Base-by-base conservation (phyloP, 2,888 invertebrate species). In the Hirudinaria manillensis region DNA sequence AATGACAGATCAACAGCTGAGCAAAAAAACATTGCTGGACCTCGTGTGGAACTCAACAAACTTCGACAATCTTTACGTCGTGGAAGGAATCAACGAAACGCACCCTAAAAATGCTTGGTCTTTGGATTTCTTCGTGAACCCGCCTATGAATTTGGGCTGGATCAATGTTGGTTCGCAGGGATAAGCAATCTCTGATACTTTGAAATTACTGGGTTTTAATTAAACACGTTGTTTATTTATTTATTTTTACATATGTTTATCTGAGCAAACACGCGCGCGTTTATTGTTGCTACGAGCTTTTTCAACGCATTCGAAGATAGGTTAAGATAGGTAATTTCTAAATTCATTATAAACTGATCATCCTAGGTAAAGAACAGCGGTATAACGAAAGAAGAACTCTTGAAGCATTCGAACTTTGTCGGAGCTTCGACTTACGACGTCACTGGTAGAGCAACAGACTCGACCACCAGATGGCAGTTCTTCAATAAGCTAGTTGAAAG, bases 401-500 rank as follows among this genome's bases (percentile, higher is more conserved):
- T 76, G n/a, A 45, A 34, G 10, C 19, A 76, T 27, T 61, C 76
- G 53, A 77, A 74, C 19, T 61, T 78, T 0, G 65, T 79, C 7
- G 75, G 72, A 2, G 55, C 77, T n/a, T 4, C 79, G 68, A 51
- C 56, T 2, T 75, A 70, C 6, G 29, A 74, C 13, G 78, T 78
- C 38, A 75, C 53, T 27, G 51, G 38, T 3, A 61, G 77, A 45
- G 79, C 79, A 27, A 77, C 77, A 16, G 79, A 79, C 51, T 72
- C 72, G 27, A 71, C 29, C 0, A 36, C 38, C 19, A 53, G 79
- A 13, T 79, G 79, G 79, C 21, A 27, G 0, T 61, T 76, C 56
- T 75, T 79, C 76, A 67, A 74, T 56, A 72, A 75, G 3, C 67
- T 79, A 6, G 79, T 78, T 77, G 77, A 65, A 21, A 34, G 77